Conservation (phyloP, 2,797 vertebrate species). For the Rhynchonycteris naso region DNA sequence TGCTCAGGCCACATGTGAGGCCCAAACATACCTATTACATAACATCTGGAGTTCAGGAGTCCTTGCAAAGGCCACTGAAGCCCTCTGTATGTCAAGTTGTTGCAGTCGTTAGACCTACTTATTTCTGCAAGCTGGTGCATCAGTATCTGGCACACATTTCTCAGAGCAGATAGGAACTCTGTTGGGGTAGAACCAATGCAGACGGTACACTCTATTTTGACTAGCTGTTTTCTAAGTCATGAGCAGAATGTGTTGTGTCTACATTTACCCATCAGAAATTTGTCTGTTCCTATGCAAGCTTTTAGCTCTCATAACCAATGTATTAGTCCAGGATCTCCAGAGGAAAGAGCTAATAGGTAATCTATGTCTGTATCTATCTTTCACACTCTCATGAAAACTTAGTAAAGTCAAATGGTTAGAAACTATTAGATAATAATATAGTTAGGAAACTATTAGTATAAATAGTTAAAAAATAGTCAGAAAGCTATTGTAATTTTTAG, state of each 20-base stretch:
- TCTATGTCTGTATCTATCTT: not conserved
- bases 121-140: not conserved
- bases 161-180: not conserved
- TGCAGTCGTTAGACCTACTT: not conserved
- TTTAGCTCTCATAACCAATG: not conserved
- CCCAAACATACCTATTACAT: not conserved
- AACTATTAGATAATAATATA: not conserved
- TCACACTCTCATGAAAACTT: not conserved
- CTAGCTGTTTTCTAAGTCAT: not conserved
- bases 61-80: not conserved
- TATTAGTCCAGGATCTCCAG: not conserved
- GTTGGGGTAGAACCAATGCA: not conserved
- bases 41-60: not conserved
- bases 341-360: not conserved
- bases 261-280: not conserved
- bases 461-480: not conserved
- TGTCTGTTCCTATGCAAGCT: not conserved
- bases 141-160: not conserved
- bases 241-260: not conserved
- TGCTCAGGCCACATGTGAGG: not conserved
- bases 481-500: not conserved
- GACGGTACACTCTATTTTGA: not conserved
- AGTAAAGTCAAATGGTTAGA: not conserved
- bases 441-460: not conserved
- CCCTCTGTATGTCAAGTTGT: not conserved